Evolutionary conservation across 2,797 vertebrate species (phyloP).

Genomic region (Macroramphosus scolopax): DNA sequence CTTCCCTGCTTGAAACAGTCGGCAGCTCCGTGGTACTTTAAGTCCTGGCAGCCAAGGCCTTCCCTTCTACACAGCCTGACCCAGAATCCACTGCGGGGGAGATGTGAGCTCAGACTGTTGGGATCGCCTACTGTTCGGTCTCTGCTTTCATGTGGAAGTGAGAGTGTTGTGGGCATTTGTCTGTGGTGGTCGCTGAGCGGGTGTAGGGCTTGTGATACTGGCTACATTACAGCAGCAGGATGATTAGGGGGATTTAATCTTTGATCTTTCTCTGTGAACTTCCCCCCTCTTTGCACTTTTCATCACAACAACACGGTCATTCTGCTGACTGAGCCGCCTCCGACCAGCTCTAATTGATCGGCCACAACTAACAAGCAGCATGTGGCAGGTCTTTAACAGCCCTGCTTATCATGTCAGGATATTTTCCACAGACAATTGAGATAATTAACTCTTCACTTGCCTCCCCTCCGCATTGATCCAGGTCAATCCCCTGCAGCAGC

Average conservation of each 20-base stretch:
- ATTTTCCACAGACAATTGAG: slow-evolving; percentile 19
- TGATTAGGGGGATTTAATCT: slow-evolving; percentile 12
- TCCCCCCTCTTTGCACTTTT: slow-evolving; percentile 3
- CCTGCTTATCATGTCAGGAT: slow-evolving; percentile 32
- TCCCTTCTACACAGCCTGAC: slow-evolving; percentile 53
- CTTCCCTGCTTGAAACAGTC: slow-evolving; percentile 59
- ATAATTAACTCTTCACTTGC: no score
- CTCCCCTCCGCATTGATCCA: slow-evolving; percentile 12
- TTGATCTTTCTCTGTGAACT: not conserved
- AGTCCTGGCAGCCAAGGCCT: slow-evolving; percentile 50
- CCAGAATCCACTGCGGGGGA: slow-evolving; percentile 58
- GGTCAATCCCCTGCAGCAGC: not conserved
- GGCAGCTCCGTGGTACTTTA: slow-evolving; percentile 39
- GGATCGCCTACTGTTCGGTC: slow-evolving; percentile 56
- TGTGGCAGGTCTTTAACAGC: slow-evolving; percentile 40
- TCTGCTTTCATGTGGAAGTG: slow-evolving; percentile 55
- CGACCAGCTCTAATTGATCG: slow-evolving; percentile 49
- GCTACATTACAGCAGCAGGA: slow-evolving; percentile 12
- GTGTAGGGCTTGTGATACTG: slow-evolving; percentile 17
- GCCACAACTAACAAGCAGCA: slow-evolving; percentile 43
- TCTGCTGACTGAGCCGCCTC: slow-evolving; percentile 31
- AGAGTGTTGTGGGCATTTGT: slow-evolving; percentile 40
- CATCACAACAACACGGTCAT: slow-evolving; percentile 1
- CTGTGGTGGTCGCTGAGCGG: slow-evolving; percentile 33
- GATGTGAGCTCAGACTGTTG: slow-evolving; percentile 42